Conservation (phyloP, 2,888 invertebrate species). For the Phyllotreta cruciferae region DNA sequence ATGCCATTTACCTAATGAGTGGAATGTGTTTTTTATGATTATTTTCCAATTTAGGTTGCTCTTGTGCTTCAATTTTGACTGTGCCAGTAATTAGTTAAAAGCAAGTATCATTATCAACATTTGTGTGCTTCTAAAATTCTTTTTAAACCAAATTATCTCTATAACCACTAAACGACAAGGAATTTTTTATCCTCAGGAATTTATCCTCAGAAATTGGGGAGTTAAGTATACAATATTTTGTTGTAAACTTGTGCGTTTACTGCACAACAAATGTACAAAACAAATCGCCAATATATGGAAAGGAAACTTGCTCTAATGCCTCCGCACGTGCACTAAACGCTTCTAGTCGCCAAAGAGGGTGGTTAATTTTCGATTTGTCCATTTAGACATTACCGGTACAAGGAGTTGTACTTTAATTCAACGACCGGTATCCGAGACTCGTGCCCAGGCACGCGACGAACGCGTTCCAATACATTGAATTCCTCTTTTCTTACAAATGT, state of each 20-base stretch:
- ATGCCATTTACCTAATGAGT: constrained; percentile 30
- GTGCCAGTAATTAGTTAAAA: constrained; percentile 13
- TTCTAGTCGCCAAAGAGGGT: constrained; percentile 10
- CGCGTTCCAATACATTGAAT: constrained; percentile 40
- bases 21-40: constrained; percentile 30
- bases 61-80: not conserved
- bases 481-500: constrained; percentile 39
- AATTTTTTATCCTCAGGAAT: not conserved
- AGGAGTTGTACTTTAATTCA: constrained; percentile 44
- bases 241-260: too few relatives aligned
- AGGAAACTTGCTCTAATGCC: constrained; percentile 17
- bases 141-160: constrained; percentile 3
- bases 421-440: constrained; percentile 39
- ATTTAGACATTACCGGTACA: constrained; percentile 45
- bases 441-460: constrained; percentile 45
- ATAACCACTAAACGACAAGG: constrained; percentile 5
- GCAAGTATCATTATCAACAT: constrained; percentile 5
- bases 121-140: constrained; percentile 1
- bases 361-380: constrained; percentile 23
- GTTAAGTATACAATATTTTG: too few relatives aligned
- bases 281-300: constrained; percentile 5
- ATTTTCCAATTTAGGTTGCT: constrained; percentile 27
- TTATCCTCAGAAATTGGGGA: too few relatives aligned
- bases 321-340: constrained; percentile 21
- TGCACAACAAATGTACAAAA: too few relatives aligned